Base-by-base conservation (phyloP, 2,888 invertebrate genomes). In the Xestia xanthographa region DNA sequence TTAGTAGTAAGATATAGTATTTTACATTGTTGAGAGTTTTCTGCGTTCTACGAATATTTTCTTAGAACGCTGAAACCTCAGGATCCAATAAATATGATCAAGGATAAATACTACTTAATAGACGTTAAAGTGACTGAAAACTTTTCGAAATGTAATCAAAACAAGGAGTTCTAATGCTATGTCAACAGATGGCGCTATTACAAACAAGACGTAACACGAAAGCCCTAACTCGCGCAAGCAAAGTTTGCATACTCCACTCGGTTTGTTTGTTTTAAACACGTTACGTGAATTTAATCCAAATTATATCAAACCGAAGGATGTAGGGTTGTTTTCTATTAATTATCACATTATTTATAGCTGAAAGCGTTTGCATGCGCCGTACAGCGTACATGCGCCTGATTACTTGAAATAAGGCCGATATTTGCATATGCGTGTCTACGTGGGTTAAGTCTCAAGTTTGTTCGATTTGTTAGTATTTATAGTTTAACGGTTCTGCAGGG, bases 401-500 rank as follows among this genome's bases (percentile, higher is more conserved):
- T 79, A 62, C 50, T 45, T 20, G 75, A 67, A 87, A 86, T 88
- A 88, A 87, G 90, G 91, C 72, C 89, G 79, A 72, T 60, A 91
- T 91, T 91, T 79, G 88, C 91, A 91, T 91, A 85, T 83, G 83
- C 80, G 83, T 86, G 81, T 74, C 79, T 72, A 82, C 79, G 66
- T 69, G 66, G 84, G 68, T 50, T 72, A 48, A 62, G 63, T 67
- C 38, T 66, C 53, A 68, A 84, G 87, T 88, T 87, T 71, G 75
- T 83, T 88, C 80, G 80, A 88, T 87, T 80, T 72, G 62, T 69
- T 22, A 53, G 68, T 72, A 82, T 86, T 83, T 78, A 86, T 72
- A 86, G 86, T 77, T 72, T 66, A 75, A 82, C 72, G 66, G 79
- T 73, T 58, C 65, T 48, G 58, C 45, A 65, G 77, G 74, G 74